Base-by-base conservation (phyloP, 2,888 invertebrate genomes). In the Pterobdella sp. region DNA sequence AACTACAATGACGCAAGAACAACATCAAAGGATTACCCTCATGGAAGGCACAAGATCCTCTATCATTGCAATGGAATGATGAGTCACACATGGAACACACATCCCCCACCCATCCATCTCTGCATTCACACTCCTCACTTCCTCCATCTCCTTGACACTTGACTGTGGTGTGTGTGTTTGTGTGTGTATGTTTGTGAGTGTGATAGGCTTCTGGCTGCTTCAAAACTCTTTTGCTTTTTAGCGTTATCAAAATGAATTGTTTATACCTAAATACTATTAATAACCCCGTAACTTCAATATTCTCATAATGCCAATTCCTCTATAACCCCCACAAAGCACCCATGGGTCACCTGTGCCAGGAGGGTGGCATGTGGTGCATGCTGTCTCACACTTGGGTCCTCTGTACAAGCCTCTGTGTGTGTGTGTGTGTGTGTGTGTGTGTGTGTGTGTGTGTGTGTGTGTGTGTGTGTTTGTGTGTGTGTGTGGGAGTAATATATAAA, bases 401-500 rank as follows among this genome's bases (percentile, higher is more conserved):
- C 36, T 67, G 67, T n/a, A 67, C 3, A 42, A 37, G 1, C 67
- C 67, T 22, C 60, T 56, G 60, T 56, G 60, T 66, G 34, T 66
- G 66, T 35, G 34, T 66, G 36, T 35, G 36, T 42, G 37, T 10
- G 22, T 68, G 68, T 68, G 3, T 68, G n/a, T 49, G 49, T 68
- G 68, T 68, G 31, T 68, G 52, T 49, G 34, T 29, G 52, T 68
- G 34, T 63, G 63, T 56, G 56, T 63, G 71, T 35, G 34, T 63
- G 29, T 63, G 56, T 56, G 1, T 56, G 35, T 68, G 68, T 68
- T 22, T 68, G 37, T 68, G 49, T 36, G 37, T 68, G 68, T 42
- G 37, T 68, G 37, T 68, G 37, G 36, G 68, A 14, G 42, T 68
- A n/a, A n/a, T n/a, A n/a, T n/a, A n/a, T n/a, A n/a, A n/a, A n/a